Base-by-base conservation (phyloP, 2,888 invertebrate species). In the Aporophyla lueneburgensis region DNA sequence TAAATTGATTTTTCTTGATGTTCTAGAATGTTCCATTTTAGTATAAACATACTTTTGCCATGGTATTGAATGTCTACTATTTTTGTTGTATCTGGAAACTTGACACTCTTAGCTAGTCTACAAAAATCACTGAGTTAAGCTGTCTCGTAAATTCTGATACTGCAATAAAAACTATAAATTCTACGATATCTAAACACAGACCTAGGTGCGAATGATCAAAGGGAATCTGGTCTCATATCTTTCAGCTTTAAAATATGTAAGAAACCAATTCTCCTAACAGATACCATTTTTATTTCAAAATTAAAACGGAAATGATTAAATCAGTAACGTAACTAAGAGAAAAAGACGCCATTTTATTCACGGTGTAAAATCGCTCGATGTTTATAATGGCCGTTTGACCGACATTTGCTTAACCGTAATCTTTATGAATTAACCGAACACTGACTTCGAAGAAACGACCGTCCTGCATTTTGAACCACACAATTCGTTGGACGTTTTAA, bases 341-440 rank as follows among this genome's bases (percentile, higher is more conserved):
- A 78, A 62, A 81, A 68, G 62, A 78, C 40, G 61, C 58, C 33
- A 69, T 85, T 81, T 79, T 81, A 54, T 86, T 71, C 72, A 78
- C 75, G 81, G 78, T 71, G 67, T 86, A 73, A 67, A 76, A 71
- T 80, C 75, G 79, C 71, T 61, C 75, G 69, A 33, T 80, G 76
- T 83, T 85, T 82, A 79, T 84, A 85, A 87, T 85, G 71, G 10
- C 81, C 78, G 85, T 86, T 86, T 81, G 88, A 78, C 87, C 87
- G 83, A 85, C 78, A 87, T 87, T 76, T 71, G 63, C 40, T 71
- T 87, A 87, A 87, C 86, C 85, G 88, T 87, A 85, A 81, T 87
- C 76, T 83, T 80, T 21, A 74, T 78, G 71, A 86, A 85, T 87
- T 79, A 85, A 76, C 78, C 62, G 76, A 83, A 80, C 78, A 65